Evolutionary conservation across 2,888 invertebrate genomes (phyloP).

Genomic region (Chrysodeixis includens): DNA sequence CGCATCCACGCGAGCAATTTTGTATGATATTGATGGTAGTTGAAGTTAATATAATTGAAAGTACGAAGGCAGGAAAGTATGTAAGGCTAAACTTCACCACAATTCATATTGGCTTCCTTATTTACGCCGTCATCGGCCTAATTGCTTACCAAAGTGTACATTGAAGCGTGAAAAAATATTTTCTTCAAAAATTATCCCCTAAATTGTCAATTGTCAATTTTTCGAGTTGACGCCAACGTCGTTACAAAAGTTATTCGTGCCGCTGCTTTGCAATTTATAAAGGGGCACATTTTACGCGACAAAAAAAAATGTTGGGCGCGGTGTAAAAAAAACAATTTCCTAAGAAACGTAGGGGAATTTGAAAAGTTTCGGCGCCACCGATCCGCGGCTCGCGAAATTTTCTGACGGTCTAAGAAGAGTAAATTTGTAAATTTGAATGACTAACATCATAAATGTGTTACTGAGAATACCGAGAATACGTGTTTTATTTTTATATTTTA

Average conservation of each 20-base stretch:
- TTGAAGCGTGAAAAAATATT: conserved; percentile 44
- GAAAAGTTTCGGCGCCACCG: conserved; percentile 59
- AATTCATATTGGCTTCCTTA: not conserved
- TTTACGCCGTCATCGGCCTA: not conserved
- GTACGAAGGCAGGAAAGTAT: no score
- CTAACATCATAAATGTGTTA: conserved; percentile 34
- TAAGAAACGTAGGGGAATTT: conserved; percentile 60
- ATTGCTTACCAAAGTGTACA: conserved; percentile 7
- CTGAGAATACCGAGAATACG: conserved; percentile 22
- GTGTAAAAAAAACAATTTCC: conserved; percentile 64
- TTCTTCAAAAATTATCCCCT: conserved; percentile 52
- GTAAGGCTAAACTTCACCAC: no score
- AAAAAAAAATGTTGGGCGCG: conserved; percentile 28
- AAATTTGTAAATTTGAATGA: conserved; percentile 61
- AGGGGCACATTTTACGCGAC: conserved; percentile 60
- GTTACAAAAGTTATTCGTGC: conserved; percentile 68
- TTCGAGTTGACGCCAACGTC: conserved; percentile 61
- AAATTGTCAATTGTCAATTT: conserved; percentile 72
- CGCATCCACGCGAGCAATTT: no score
- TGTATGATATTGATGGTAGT: no score
- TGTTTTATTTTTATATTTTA: not conserved
- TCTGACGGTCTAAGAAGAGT: conserved; percentile 32
- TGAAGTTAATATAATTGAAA: no score
- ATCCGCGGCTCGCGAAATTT: conserved; percentile 58
- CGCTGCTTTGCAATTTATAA: conserved; percentile 67